Evolutionary conservation across 2,888 invertebrate species (phyloP).

Genomic region (Andrena bicolor): DNA sequence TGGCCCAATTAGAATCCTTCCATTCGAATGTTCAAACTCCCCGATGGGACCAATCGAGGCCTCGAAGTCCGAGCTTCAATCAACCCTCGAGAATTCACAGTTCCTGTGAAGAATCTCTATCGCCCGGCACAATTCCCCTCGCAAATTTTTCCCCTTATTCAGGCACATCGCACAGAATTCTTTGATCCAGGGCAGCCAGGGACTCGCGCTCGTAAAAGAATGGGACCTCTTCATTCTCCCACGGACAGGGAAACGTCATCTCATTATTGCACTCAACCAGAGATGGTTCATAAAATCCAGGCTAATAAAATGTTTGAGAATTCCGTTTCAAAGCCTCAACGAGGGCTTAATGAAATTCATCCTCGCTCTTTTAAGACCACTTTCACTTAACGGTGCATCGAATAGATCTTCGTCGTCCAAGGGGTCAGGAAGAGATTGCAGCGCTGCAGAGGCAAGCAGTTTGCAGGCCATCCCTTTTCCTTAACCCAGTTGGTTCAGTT

Average conservation of each 20-base stretch:
- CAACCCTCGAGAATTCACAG: neutral
- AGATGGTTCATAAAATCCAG: conserved; percentile 14
- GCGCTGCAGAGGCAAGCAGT: neutral
- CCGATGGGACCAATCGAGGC: neutral
- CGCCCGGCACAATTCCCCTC: neutral
- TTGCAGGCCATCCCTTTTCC: conserved; percentile 23
- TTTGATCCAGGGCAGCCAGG: neutral
- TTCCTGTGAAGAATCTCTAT: neutral
- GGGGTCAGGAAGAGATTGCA: conserved; percentile 13
- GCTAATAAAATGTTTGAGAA: conserved; percentile 30
- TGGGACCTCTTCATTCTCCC: neutral
- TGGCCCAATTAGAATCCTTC: no score
- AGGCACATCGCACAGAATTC: neutral
- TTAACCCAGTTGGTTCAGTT: conserved; percentile 11
- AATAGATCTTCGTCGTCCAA: conserved; percentile 40
- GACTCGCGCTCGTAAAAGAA: neutral
- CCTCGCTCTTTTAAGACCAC: neutral
- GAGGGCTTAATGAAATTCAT: conserved; percentile 29
- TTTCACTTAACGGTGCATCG: conserved; percentile 3
- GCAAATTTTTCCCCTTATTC: neutral
- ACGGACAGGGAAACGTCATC: neutral
- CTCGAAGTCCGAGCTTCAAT: neutral
- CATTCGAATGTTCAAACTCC: no score
- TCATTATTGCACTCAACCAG: neutral
- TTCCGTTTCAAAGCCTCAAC: neutral